phyloP scores from a whole-genome alignment of 2,888 invertebrate species.

The Leptothorax acervorum region DNA sequence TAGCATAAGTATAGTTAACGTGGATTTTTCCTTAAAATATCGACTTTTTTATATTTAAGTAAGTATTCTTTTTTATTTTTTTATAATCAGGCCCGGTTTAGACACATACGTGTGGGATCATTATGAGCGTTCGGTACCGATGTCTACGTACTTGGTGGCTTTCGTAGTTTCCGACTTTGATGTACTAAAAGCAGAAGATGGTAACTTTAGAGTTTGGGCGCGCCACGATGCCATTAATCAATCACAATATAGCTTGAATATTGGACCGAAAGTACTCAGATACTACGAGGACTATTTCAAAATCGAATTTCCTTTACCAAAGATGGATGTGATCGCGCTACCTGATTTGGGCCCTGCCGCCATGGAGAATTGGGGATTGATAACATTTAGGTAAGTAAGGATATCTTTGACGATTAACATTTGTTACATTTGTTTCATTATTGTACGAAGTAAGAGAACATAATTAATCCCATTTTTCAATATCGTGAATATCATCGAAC shows the following conservation, averaged over 20 bases:
- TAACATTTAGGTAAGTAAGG: slow-evolving; percentile 88
- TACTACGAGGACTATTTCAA: slow-evolving; percentile 92
- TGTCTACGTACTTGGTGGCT: slow-evolving; percentile 98
- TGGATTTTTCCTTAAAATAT: background rate
- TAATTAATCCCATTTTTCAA: background rate
- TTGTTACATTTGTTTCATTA: background rate
- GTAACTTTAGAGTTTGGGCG: slow-evolving; percentile 91
- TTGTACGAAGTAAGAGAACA: background rate
- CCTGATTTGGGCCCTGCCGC: slow-evolving; percentile 96
- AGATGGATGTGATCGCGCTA: slow-evolving; percentile 96
- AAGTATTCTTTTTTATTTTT: background rate
- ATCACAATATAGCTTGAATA: slow-evolving; percentile 91
- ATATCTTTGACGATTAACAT: background rate
- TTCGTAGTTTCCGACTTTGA: slow-evolving; percentile 92
- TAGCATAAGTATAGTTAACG: background rate
- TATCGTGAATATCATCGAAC: background rate
- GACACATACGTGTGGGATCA: slow-evolving; percentile 92
- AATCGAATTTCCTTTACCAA: slow-evolving; percentile 92
- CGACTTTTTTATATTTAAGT: background rate
- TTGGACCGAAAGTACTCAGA: slow-evolving; percentile 91
- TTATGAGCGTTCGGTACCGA: slow-evolving; percentile 91
- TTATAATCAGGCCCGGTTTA: slow-evolving; percentile 86
- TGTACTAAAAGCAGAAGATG: slow-evolving; percentile 71
- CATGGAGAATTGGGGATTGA: slow-evolving; percentile 97
- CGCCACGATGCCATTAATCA: slow-evolving; percentile 90